Conservation (phyloP, 2,888 invertebrate genomes). For the Laothoe populi region DNA sequence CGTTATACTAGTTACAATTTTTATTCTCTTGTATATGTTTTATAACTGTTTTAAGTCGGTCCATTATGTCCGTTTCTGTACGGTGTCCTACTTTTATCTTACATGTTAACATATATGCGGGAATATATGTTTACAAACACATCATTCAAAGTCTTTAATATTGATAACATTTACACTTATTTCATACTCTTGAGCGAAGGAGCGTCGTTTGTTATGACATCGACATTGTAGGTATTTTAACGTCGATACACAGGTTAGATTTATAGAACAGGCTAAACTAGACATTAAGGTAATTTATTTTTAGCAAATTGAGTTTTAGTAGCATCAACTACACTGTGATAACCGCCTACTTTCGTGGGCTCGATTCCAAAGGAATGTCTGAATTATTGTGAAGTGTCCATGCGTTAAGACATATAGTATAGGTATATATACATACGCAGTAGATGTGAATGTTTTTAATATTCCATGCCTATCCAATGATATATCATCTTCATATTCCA, state of each 20-base stretch:
- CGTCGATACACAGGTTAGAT: constrained; percentile 1
- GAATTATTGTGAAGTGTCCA: constrained; percentile 35
- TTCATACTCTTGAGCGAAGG: neutral
- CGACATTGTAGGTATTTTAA: constrained; percentile 11
- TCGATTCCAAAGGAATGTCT: constrained; percentile 60
- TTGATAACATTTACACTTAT: neutral
- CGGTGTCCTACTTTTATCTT: constrained; percentile 2
- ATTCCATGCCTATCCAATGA: constrained; percentile 16
- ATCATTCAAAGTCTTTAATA: constrained; percentile 16
- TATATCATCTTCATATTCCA: constrained; percentile 8
- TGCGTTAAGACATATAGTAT: neutral
- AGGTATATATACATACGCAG: neutral
- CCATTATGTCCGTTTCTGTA: neutral
- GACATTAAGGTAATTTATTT: constrained; percentile 60
- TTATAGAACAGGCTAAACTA: constrained; percentile 58
- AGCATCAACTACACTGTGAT: neutral
- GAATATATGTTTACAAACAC: constrained; percentile 16
- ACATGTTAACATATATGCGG: neutral
- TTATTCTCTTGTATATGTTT: neutral
- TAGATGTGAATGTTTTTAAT: constrained; percentile 19
- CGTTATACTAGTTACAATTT: neutral
- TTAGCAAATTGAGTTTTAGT: constrained; percentile 6
- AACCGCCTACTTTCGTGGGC: constrained; percentile 51
- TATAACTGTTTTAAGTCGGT: neutral
- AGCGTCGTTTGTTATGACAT: constrained; percentile 4